Base-by-base conservation (phyloP, 1,140 invertebrate genomes). In the Papilio glaucus region DNA sequence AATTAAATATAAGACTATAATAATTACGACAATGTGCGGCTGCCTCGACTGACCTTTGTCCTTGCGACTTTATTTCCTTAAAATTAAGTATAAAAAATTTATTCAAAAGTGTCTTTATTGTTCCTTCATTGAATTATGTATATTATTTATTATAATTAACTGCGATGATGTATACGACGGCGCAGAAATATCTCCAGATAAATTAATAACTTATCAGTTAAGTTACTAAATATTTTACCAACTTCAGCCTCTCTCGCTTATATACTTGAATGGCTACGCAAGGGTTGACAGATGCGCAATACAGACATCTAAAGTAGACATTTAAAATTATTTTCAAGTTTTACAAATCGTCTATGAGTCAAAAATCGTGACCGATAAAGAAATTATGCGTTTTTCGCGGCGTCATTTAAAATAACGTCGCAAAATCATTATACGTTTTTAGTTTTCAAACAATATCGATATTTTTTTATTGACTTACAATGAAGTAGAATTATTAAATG, bases 61-160 rank as follows among this genome's bases (percentile, higher is more conserved):
- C 45, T 49, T 49, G 45, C 21, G 9, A 49, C 7, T n/a, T n/a
- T 49, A 21, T 49, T 49, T 49, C 45, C 45, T 49, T 49, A 49
- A 49, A 21, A 9, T 6, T 21, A 49, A 10, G 15, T 21, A 49
- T 21, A 49, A 49, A 49, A 49, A 6, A 8, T 49, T 21, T 18
- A 49, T 49, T 49, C 15, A 49, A 49, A 24, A 49, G n/a, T 15
- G 45, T 49, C 21, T 49, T 49, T 49, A 49, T 49, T 8, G 4
- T 42, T n/a, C 12, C 4, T 42, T 49, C 21, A 49, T 49, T 49
- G 10, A 49, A 49, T 49, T 49, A 49, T 49, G 18, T 9, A 9
- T 21, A 49, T 10, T 49, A 15, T 1, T 9, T 49, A 49, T 21
- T 21, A 18, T 49, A 49, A 10, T 49, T 45, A 45, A 49, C 18